A percentile compares a stretch with the other conserved stretches of the same genome.
Evolutionary conservation across 2,113 vertebrate species (phyloP).

Genomic region (Macheiramphus alcinus): DNA sequence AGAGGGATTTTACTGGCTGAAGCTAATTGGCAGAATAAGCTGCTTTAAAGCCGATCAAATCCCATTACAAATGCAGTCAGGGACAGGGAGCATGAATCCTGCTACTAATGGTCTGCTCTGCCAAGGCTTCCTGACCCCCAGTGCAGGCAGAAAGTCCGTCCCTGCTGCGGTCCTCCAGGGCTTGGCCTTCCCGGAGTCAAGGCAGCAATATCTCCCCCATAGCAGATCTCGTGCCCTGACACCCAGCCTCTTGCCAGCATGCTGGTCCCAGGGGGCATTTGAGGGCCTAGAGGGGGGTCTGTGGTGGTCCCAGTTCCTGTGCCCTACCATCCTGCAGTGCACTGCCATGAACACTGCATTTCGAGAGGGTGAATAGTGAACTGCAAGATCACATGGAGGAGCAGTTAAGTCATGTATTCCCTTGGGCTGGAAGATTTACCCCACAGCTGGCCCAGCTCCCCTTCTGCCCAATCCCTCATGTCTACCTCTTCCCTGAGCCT

Average conservation of each 20-base stretch:
- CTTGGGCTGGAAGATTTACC: not conserved
- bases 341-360: not conserved
- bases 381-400: not conserved
- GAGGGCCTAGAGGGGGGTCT: not conserved
- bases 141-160: not conserved
- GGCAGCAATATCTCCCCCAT: not conserved
- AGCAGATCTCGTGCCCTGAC: not conserved
- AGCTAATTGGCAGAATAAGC: slow-evolving; percentile 56
- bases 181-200: not conserved
- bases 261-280: not conserved
- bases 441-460: rapidly evolving
- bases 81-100: slow-evolving; percentile 1
- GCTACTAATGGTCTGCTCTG: not conserved
- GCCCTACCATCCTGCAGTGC: rapidly evolving
- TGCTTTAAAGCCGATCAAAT: slow-evolving; percentile 36
- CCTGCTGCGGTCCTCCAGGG: rapidly evolving
- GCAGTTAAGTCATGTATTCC: not conserved
- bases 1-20: slow-evolving; percentile 57
- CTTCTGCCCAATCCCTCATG: not conserved
- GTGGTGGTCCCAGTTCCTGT: rapidly evolving
- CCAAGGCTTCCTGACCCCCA: not conserved
- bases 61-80: slow-evolving; percentile 38
- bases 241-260: rapidly evolving
- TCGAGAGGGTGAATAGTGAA: not conserved
- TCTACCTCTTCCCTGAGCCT: not conserved